Conservation (phyloP, 2,888 invertebrate species). For the Hemicrepidius hirtus region DNA sequence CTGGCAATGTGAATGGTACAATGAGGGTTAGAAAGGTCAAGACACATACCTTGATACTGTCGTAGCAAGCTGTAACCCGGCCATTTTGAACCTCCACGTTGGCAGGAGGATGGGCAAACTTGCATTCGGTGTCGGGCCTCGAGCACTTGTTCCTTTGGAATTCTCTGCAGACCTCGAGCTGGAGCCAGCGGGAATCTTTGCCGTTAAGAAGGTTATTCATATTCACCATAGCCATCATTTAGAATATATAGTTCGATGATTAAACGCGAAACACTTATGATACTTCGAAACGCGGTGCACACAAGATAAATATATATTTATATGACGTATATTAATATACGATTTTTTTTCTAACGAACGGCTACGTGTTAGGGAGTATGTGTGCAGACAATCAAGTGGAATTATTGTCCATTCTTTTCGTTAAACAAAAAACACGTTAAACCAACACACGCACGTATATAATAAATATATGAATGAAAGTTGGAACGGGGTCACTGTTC, state of each 20-base stretch:
- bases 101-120: constrained; percentile 99
- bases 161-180: constrained; percentile 99
- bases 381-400: constrained; percentile 63
- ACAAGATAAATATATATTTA: constrained; percentile 35
- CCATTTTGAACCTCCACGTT: constrained; percentile 99
- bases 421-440: constrained; percentile 46
- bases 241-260: constrained; percentile 55
- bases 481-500: constrained; percentile 47
- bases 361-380: constrained; percentile 17
- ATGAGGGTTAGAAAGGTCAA: constrained; percentile 4
- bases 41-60: constrained; percentile 98
- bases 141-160: constrained; percentile 99
- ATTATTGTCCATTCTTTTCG: constrained; percentile 68
- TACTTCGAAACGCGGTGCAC: constrained; percentile 49
- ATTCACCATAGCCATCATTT: constrained; percentile 90
- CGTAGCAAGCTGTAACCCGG: constrained; percentile 99
- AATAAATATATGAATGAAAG: constrained; percentile 42
- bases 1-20: background rate
- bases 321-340: constrained; percentile 32
- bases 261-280: constrained; percentile 62
- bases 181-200: constrained; percentile 99
- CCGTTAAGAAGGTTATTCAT: constrained; percentile 98
- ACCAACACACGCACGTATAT: constrained; percentile 47
- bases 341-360: constrained; percentile 27
- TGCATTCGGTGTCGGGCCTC: constrained; percentile 99